These are phyloP conservation scores for Catocala nupta DNA, from an alignment of 2,888 invertebrate genomes.

Conservation along the genomic window DNA sequence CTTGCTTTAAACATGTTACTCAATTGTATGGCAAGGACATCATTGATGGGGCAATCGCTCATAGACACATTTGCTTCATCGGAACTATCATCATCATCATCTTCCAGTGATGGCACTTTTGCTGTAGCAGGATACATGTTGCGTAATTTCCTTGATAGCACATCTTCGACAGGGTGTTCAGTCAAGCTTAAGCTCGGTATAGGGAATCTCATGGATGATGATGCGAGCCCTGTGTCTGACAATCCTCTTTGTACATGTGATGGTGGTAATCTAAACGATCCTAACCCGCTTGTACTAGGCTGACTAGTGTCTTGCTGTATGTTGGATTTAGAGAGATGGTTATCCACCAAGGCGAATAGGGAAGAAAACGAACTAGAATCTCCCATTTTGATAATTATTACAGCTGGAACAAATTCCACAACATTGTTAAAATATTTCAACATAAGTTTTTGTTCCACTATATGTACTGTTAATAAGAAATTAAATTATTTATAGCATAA, in stretches of 20 bases:
- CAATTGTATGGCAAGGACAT: slow-evolving; percentile 70
- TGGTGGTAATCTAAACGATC: slow-evolving; percentile 20
- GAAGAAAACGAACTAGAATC: slow-evolving; percentile 75
- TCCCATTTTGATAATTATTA: slow-evolving; percentile 57
- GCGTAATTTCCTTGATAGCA: slow-evolving; percentile 32
- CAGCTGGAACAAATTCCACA: slow-evolving; percentile 1
- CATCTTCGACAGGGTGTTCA: slow-evolving; percentile 17
- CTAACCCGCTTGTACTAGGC: slow-evolving; percentile 38
- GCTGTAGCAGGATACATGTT: neutral
- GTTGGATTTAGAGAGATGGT: slow-evolving; percentile 75
- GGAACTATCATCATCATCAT: neutral
- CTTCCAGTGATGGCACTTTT: neutral
- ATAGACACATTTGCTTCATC: slow-evolving; percentile 12
- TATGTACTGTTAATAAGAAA: too few species aligned
- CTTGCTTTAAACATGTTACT: slow-evolving; percentile 78
- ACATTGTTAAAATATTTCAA: neutral
- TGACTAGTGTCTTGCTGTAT: slow-evolving; percentile 47
- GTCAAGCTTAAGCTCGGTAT: slow-evolving; percentile 59
- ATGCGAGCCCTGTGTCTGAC: slow-evolving; percentile 62
- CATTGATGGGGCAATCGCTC: slow-evolving; percentile 54
- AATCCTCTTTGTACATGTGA: slow-evolving; percentile 37
- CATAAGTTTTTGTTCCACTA: too few species aligned
- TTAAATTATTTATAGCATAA: too few species aligned
- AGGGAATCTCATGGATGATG: slow-evolving; percentile 61
- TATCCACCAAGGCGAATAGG: slow-evolving; percentile 73